These are phyloP conservation scores for Acleris sparsana DNA, from an alignment of 2,888 invertebrate species.

Conservation along the genomic window DNA sequence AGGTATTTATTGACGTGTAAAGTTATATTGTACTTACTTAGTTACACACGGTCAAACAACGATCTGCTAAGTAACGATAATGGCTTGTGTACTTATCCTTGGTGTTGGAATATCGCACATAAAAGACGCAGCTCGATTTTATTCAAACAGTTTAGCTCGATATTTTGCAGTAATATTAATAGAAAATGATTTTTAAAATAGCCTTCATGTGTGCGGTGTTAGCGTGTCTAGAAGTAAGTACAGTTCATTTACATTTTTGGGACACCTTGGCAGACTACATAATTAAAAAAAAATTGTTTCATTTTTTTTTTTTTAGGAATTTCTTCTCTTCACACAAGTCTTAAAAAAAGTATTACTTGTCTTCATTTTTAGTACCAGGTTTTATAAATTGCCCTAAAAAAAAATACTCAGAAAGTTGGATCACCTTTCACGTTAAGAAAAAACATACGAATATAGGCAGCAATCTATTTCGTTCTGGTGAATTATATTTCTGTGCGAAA, in stretches of 20 bases:
- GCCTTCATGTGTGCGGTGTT: conserved; percentile 45
- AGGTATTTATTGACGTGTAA: conserved; percentile 5
- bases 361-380: too few relatives aligned
- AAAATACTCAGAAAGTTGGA: conserved; percentile 3
- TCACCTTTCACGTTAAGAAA: too few relatives aligned
- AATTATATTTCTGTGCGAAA: too few relatives aligned
- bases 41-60: conserved; percentile 31
- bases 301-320: too few relatives aligned
- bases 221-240: conserved; percentile 51
- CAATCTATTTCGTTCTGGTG: too few relatives aligned
- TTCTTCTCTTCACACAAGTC: too few relatives aligned
- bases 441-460: too few relatives aligned
- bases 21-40: conserved; percentile 20
- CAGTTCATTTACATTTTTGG: not conserved
- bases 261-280: too few relatives aligned
- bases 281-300: too few relatives aligned
- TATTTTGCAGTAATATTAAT: conserved; percentile 6
- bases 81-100: conserved; percentile 18
- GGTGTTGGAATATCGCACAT: conserved; percentile 19
- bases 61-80: conserved; percentile 33
- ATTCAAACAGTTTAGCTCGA: conserved; percentile 17
- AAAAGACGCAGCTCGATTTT: conserved; percentile 23
- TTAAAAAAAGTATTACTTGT: too few relatives aligned
- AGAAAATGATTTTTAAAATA: conserved; percentile 35
- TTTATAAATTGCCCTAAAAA: too few relatives aligned